Conservation (phyloP, 2,797 vertebrate genomes). For the Cuniculus paca region DNA sequence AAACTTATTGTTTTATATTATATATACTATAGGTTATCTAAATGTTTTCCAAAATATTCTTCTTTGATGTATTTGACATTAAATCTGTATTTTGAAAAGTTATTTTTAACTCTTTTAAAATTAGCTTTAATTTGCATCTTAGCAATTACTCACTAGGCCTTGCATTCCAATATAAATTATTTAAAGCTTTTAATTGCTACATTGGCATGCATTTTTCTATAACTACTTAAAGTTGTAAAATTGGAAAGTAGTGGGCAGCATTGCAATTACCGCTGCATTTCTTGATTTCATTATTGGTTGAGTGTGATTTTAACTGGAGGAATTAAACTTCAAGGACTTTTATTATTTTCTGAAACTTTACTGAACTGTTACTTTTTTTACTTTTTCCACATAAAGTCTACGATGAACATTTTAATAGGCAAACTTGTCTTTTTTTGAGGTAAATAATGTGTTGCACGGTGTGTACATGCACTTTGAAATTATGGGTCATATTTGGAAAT, state of each 20-base stretch:
- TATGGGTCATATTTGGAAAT: constrained; percentile 47
- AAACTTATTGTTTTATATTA: neutral
- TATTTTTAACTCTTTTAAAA: constrained; percentile 57
- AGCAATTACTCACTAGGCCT: neutral
- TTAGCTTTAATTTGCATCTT: constrained; percentile 31
- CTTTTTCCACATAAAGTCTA: neutral
- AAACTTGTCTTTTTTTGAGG: neutral
- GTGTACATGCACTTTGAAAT: neutral
- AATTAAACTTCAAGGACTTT: neutral
- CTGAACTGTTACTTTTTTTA: neutral
- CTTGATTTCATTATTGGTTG: neutral
- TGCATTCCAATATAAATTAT: neutral
- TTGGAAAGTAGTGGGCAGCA: neutral
- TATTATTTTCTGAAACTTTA: constrained; percentile 25
- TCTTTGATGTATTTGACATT: neutral
- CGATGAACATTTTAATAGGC: neutral
- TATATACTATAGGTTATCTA: neutral
- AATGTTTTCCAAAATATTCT: constrained; percentile 26
- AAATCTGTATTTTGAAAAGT: constrained; percentile 3
- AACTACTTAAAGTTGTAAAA: constrained; percentile 21
- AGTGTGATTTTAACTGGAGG: neutral
- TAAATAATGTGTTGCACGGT: neutral
- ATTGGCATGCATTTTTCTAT: neutral
- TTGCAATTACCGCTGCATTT: neutral
- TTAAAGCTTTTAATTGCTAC: constrained; percentile 11